phyloP scores from a whole-genome alignment of 2,797 vertebrate species.

The Clamator glandarius region DNA sequence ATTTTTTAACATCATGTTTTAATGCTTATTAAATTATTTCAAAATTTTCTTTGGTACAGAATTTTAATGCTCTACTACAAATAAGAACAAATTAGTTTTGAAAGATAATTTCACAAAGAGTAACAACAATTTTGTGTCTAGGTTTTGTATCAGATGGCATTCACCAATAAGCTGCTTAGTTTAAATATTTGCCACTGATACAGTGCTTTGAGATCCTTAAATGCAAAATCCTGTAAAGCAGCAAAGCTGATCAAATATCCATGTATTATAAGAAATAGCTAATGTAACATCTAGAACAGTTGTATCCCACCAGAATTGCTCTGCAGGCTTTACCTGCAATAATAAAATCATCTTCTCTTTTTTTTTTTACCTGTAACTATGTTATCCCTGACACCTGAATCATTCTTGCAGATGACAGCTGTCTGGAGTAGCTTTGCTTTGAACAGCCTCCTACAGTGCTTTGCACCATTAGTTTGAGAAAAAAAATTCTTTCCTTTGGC shows the following conservation, averaged over 20 bases:
- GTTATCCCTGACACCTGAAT: neutral
- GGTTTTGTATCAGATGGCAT: neutral
- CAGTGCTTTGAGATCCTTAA: neutral
- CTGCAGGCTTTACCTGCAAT: neutral
- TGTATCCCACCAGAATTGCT: neutral
- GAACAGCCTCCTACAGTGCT: neutral
- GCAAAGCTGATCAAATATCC: neutral
- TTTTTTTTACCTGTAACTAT: neutral
- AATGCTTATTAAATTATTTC: neutral
- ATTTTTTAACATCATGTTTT: neutral
- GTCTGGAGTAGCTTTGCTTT: conserved; percentile 12
- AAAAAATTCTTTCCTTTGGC: neutral
- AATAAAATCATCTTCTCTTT: neutral
- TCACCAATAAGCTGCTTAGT: neutral
- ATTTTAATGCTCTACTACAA: neutral
- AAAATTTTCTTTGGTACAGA: neutral
- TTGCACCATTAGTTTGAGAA: neutral
- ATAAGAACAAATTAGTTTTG: neutral
- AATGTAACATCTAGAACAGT: neutral
- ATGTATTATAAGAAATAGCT: neutral
- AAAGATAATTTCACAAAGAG: neutral
- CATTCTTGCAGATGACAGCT: conserved; percentile 32
- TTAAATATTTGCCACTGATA: neutral
- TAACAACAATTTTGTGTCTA: neutral
- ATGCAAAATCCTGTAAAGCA: neutral